phyloP scores from a whole-genome alignment of 1,140 invertebrate genomes.

The Notospermus geniculatus region DNA sequence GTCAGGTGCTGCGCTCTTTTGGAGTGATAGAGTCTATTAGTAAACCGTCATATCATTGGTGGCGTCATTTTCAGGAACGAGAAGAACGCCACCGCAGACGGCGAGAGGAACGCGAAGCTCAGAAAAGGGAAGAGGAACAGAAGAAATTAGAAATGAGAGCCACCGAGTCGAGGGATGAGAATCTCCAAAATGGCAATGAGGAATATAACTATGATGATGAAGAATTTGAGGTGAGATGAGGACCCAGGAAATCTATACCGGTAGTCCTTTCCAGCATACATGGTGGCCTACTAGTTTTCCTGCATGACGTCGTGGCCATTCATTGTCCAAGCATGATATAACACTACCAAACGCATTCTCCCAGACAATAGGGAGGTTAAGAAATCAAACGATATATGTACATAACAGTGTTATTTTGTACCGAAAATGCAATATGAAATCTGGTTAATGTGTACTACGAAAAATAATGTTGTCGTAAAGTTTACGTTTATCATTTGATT shows the following conservation, averaged over 20 bases:
- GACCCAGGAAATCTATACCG: background rate
- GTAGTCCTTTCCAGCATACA: background rate
- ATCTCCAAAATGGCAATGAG: conserved; percentile 12
- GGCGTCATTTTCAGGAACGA: background rate
- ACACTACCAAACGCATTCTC: too few relatives aligned
- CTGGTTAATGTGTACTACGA: too few relatives aligned
- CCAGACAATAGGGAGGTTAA: too few relatives aligned
- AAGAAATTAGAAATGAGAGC: background rate
- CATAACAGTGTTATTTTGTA: background rate
- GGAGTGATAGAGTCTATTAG: too few relatives aligned
- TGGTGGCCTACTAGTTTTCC: too few relatives aligned
- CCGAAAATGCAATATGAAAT: too few relatives aligned
- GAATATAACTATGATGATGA: conserved; percentile 32
- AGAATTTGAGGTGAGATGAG: conserved; percentile 39
- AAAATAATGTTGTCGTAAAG: too few relatives aligned
- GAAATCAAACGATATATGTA: background rate
- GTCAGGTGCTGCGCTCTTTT: too few relatives aligned
- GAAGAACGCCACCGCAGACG: background rate
- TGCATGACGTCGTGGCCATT: too few relatives aligned
- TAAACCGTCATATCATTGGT: too few relatives aligned
- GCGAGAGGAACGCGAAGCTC: background rate
- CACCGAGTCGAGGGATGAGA: background rate
- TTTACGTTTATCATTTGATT: too few relatives aligned
- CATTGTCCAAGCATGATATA: too few relatives aligned
- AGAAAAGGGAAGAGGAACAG: background rate